A percentile compares a stretch with the other conserved stretches of the same genome.
phyloP scores from a whole-genome alignment of 2,113 vertebrate genomes.

The Myocastor coypus region DNA sequence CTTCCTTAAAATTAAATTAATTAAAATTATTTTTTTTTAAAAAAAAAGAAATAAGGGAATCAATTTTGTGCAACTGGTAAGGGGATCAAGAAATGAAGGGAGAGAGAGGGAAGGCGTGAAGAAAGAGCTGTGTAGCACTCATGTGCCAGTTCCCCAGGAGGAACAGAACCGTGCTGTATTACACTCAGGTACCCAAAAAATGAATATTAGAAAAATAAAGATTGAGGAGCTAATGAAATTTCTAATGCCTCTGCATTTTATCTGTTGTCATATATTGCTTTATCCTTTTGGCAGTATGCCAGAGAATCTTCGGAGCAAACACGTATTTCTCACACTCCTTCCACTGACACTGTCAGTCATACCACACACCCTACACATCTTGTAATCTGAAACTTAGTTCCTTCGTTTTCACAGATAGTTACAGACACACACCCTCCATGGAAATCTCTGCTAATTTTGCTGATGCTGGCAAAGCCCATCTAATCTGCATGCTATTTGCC shows the following conservation, averaged over 20 bases:
- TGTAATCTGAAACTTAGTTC: neutral
- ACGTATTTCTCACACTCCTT: neutral
- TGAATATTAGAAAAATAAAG: neutral
- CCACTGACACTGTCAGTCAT: neutral
- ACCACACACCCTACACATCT: neutral
- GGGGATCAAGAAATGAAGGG: no score
- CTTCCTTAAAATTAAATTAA: no score
- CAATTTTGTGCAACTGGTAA: neutral
- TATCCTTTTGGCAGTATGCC: neutral
- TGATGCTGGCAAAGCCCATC: neutral
- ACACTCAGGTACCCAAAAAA: neutral
- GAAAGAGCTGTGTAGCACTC: neutral
- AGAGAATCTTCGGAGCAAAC: neutral
- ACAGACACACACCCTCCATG: fast-evolving
- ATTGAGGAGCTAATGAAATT: neutral
- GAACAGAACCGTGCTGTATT: neutral
- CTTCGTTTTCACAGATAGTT: neutral
- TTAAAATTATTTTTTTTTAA: no score
- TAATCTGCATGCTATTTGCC: neutral
- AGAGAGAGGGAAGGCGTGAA: neutral
- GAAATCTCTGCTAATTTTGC: neutral
- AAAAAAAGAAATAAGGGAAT: neutral
- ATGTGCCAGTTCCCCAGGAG: neutral
- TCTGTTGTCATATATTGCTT: neutral
- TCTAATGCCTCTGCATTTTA: neutral